phyloP scores from a whole-genome alignment of 2,888 invertebrate species.

The Trichogramma dendrolimi region DNA sequence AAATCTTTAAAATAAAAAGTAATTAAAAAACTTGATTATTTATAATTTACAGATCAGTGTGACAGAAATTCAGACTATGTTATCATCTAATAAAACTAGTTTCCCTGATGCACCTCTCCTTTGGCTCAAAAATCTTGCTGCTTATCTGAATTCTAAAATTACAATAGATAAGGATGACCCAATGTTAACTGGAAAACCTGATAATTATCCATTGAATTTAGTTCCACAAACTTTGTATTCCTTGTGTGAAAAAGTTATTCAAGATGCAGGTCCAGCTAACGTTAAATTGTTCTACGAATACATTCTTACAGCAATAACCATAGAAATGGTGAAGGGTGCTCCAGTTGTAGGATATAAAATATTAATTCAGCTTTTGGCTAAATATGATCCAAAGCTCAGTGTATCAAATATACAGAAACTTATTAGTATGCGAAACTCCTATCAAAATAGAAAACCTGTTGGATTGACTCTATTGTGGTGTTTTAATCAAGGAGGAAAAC shows the following conservation, averaged over 20 bases:
- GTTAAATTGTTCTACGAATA: slow-evolving; percentile 68
- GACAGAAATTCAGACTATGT: slow-evolving; percentile 56
- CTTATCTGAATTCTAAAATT: slow-evolving; percentile 62
- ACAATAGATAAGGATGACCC: slow-evolving; percentile 64
- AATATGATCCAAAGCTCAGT: slow-evolving; percentile 63
- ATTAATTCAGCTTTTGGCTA: slow-evolving; percentile 66
- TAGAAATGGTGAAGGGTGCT: slow-evolving; percentile 67
- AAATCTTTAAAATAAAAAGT: slow-evolving; percentile 10
- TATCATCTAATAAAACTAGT: slow-evolving; percentile 60
- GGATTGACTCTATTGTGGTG: slow-evolving; percentile 73
- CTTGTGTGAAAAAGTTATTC: slow-evolving; percentile 55
- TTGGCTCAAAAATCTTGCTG: slow-evolving; percentile 69
- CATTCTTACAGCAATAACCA: slow-evolving; percentile 66
- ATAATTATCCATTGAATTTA: slow-evolving; percentile 58
- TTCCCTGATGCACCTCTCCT: slow-evolving; percentile 69
- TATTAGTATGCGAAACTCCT: slow-evolving; percentile 65
- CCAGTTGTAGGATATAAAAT: slow-evolving; percentile 67
- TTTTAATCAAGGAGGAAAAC: slow-evolving; percentile 68
- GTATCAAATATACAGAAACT: slow-evolving; percentile 62
- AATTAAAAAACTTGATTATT: not conserved
- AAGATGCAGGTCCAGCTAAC: slow-evolving; percentile 62
- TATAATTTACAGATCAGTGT: slow-evolving; percentile 57
- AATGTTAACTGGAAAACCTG: slow-evolving; percentile 57
- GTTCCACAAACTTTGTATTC: slow-evolving; percentile 54
- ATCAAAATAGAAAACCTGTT: slow-evolving; percentile 71